phyloP scores from a whole-genome alignment of 2,113 vertebrate genomes.

The Neomonachus schauinslandi region DNA sequence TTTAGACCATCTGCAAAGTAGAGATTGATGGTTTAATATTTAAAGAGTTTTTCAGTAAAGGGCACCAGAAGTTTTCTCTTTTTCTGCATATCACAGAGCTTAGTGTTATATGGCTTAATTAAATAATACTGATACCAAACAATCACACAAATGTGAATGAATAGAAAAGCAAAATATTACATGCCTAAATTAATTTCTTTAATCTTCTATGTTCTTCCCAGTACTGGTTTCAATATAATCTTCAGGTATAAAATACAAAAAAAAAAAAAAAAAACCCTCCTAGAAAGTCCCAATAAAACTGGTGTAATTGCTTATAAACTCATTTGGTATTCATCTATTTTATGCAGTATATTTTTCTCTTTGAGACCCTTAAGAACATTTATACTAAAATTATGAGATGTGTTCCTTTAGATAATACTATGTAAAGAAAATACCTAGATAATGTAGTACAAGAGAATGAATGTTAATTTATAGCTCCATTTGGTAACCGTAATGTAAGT shows the following conservation, averaged over 20 bases:
- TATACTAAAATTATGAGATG: background rate
- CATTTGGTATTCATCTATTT: background rate
- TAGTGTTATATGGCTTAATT: background rate
- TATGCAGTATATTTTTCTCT: background rate
- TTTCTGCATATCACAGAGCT: background rate
- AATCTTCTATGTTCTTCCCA: background rate
- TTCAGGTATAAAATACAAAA: background rate
- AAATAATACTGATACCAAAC: background rate
- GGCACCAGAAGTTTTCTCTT: background rate
- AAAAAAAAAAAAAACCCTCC: background rate
- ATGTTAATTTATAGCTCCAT: background rate
- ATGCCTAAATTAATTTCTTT: background rate
- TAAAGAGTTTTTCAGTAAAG: background rate
- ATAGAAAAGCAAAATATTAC: background rate
- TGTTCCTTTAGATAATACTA: background rate
- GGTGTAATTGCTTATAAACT: background rate
- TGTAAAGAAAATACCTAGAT: background rate
- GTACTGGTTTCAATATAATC: background rate
- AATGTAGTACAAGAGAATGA: background rate
- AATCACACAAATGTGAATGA: background rate
- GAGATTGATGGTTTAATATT: background rate
- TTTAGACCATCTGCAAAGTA: background rate
- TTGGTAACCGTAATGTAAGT: background rate
- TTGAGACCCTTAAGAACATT: background rate
- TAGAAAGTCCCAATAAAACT: background rate